A percentile compares a stretch with the other conserved stretches of the same genome.
These are phyloP conservation scores for Sesia apiformis DNA, from an alignment of 2,888 invertebrate species.

Conservation along the genomic window DNA sequence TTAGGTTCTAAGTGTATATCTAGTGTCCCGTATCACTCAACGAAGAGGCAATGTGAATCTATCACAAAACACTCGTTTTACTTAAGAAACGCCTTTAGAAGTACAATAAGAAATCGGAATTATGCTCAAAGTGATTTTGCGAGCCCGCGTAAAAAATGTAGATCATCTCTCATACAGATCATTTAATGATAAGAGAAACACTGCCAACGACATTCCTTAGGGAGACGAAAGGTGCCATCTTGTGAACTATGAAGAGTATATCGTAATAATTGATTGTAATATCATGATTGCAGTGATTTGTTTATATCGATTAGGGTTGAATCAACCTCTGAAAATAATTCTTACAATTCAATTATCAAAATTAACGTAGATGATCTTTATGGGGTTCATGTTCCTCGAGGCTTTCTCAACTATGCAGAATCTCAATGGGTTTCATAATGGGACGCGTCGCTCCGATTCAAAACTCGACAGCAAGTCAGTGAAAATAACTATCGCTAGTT, in stretches of 20 bases:
- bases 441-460: too few species aligned
- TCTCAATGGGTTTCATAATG: too few species aligned
- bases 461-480: too few species aligned
- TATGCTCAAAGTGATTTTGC: constrained; percentile 53
- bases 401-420: too few species aligned
- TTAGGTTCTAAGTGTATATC: constrained; percentile 53
- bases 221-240: constrained; percentile 40
- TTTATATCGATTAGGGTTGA: too few species aligned
- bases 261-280: too few species aligned
- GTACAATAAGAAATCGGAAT: constrained; percentile 31
- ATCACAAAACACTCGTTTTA: constrained; percentile 10
- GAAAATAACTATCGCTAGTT: too few species aligned
- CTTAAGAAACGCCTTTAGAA: constrained; percentile 12
- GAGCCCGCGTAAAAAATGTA: constrained; percentile 4
- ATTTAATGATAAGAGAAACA: constrained; percentile 31
- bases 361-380: too few species aligned
- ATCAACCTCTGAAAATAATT: too few species aligned
- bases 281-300: too few species aligned
- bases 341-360: too few species aligned
- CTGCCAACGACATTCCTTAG: constrained; percentile 62
- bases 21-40: constrained; percentile 30
- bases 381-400: too few species aligned
- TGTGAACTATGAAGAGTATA: constrained; percentile 19
- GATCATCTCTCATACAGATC: constrained; percentile 24
- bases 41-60: constrained; percentile 10